phyloP scores from a whole-genome alignment of 2,888 invertebrate genomes.

The Pilophorus perplexus region DNA sequence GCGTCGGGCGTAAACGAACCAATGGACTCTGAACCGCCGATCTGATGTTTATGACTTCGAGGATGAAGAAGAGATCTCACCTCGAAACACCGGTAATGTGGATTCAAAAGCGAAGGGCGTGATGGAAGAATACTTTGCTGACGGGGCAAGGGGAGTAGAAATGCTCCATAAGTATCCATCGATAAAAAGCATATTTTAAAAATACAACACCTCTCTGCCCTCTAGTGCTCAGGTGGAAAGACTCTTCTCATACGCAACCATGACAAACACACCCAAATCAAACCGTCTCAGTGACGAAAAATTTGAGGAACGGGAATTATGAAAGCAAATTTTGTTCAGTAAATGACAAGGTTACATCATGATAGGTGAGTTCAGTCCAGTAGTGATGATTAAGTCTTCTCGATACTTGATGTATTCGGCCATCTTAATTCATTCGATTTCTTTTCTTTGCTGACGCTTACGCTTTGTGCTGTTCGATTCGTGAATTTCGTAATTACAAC shows the following conservation, averaged over 20 bases:
- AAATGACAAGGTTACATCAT: too few species aligned
- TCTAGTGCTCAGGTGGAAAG: constrained; percentile 34
- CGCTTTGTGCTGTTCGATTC: too few species aligned
- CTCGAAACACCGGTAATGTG: neutral
- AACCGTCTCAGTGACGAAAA: constrained; percentile 16
- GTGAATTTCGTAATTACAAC: too few species aligned
- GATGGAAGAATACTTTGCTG: neutral
- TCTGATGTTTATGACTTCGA: neutral
- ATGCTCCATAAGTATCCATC: constrained; percentile 20
- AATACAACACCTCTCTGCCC: constrained; percentile 16
- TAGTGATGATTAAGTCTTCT: too few species aligned
- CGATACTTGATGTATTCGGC: too few species aligned
- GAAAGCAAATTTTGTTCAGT: neutral
- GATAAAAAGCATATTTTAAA: constrained; percentile 20
- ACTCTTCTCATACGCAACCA: constrained; percentile 27
- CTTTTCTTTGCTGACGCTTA: too few species aligned
- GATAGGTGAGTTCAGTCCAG: too few species aligned
- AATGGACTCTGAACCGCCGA: neutral
- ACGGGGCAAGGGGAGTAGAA: neutral
- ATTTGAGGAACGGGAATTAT: constrained; percentile 12
- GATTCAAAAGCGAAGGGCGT: neutral
- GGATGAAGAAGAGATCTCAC: neutral
- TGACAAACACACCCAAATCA: constrained; percentile 31
- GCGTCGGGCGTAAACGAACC: neutral
- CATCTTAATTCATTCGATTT: too few species aligned